phyloP scores from a whole-genome alignment of 2,113 vertebrate genomes.

The Rhadina sibilatrix region DNA sequence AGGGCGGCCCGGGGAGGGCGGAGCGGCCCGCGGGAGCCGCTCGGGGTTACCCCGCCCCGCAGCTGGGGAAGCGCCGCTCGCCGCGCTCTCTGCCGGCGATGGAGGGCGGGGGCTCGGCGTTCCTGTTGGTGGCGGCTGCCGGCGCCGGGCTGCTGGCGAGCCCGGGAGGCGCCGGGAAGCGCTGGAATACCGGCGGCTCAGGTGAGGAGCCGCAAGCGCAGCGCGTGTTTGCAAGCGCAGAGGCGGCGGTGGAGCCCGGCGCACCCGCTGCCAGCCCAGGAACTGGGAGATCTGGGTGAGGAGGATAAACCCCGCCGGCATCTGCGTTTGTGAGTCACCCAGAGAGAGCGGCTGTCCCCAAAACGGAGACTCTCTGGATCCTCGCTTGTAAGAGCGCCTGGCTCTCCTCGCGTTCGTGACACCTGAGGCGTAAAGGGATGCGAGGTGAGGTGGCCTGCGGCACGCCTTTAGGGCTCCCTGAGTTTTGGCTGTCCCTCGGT shows the following conservation, averaged over 20 bases:
- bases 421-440: neutral
- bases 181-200: fast-evolving
- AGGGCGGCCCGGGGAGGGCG: neutral
- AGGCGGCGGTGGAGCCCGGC: neutral
- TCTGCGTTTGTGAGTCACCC: neutral
- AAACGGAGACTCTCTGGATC: too few species aligned
- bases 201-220: neutral
- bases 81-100: neutral
- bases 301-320: fast-evolving
- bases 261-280: fast-evolving
- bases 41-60: neutral
- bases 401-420: neutral
- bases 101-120: neutral
- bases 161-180: fast-evolving
- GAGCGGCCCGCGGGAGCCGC: neutral
- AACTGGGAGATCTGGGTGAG: neutral
- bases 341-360: neutral
- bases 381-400: neutral
- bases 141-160: fast-evolving
- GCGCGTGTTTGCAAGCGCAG: neutral
- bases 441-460: neutral
- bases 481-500: neutral
- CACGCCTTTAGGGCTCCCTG: fast-evolving
- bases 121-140: neutral
- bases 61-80: neutral